Evolutionary conservation across 1,140 invertebrate species (phyloP), one percentile per base, ranked within the genome.

Genomic region (Procambarus clarkii): DNA sequence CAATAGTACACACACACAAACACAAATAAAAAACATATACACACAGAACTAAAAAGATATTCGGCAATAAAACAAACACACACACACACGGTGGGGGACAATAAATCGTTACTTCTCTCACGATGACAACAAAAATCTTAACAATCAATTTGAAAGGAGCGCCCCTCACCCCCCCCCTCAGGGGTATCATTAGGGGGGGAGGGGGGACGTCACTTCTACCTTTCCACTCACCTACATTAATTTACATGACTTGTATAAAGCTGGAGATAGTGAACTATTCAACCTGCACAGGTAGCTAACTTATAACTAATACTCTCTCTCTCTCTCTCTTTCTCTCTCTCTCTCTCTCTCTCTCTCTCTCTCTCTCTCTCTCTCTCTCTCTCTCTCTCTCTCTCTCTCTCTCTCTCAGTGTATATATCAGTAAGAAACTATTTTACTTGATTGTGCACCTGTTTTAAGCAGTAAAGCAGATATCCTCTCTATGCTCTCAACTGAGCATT

Each of bases 161-260:
- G 5, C 8, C n/a, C 78, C 13, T 34, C 34, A 34, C 34, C 34
- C 34, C 34, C 34, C 34, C 34, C 79, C 13, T 4, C 18, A 54
- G 54, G 5, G 11, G 86, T 88, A 48, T 81, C 86, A 88, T 88
- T 88, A 88, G 78, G 74, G 48, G 48, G 50, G 2, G 13, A 54
- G 50, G 50, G 50, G 13, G 13, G 50, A 78, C 77, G 86, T 69
- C 60, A 69, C 81, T 80, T 54, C 69, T 81, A 69, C 44, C 78
- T 88, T n/a, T 50, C 13, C 50, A 60, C 81, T 88, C 86, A 88
- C 86, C 77, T 88, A 88, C 86, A 88, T 88, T 88, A 88, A 69
- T 88, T 81, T 88, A 88, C 86, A 88, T 88, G 86, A 88, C 86
- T 88, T 88, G 86, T 88, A 88, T 60, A 84, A 24, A 81, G 45